A percentile compares a stretch with the other conserved stretches of the same genome.
Conservation (phyloP, 2,797 vertebrate genomes). For the Lepidocolaptes lacrymiger region DNA sequence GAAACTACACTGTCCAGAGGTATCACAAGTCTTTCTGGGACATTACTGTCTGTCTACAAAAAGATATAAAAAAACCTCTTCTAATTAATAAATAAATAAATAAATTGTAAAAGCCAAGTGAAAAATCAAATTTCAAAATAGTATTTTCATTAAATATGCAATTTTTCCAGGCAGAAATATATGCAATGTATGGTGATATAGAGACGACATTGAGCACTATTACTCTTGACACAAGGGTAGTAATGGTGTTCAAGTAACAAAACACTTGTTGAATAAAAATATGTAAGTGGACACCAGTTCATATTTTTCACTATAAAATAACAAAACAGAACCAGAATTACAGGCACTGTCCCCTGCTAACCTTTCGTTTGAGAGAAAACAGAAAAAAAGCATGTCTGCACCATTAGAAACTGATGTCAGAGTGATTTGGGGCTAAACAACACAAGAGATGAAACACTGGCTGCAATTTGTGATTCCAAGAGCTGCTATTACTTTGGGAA, state of each 20-base stretch:
- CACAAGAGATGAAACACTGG: not conserved
- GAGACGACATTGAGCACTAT: not conserved
- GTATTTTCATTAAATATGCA: not conserved
- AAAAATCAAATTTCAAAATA: not conserved
- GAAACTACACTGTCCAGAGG: not conserved
- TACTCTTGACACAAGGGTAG: not conserved
- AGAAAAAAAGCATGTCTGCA: rapidly evolving
- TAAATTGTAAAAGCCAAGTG: rapidly evolving
- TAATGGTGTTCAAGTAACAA: not conserved
- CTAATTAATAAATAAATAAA: not conserved
- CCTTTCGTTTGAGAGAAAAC: rapidly evolving
- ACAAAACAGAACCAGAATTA: not conserved
- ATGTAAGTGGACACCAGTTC: not conserved
- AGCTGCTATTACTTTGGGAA: not conserved
- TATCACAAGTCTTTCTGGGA: not conserved
- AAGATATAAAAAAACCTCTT: not conserved
- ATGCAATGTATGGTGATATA: not conserved
- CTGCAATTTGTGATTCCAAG: not conserved
- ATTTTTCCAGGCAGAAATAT: not conserved
- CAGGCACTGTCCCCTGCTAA: not conserved
- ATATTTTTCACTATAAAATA: not conserved
- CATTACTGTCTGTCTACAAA: not conserved
- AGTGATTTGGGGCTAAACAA: not conserved
- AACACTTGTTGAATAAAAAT: not conserved
- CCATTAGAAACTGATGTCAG: not conserved